Conservation (phyloP, 2,888 invertebrate genomes). For the Cephus pulcher region DNA sequence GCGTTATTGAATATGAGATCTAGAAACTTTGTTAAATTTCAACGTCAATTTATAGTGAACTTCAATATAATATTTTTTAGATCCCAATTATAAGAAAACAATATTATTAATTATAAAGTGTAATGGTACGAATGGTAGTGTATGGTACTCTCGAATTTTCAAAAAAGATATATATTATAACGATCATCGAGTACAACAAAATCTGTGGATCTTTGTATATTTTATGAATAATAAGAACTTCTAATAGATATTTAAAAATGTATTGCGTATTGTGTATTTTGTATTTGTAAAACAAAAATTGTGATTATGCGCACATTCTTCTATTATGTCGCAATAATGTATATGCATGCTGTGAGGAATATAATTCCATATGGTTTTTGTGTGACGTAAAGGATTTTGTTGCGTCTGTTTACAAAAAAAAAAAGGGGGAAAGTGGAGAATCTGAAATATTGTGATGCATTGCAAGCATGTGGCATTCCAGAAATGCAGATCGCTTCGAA, state of each 20-base stretch:
- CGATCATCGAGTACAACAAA: not conserved
- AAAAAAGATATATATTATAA: not conserved
- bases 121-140: not conserved
- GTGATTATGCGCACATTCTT: not conserved
- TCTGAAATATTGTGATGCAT: constrained; percentile 1
- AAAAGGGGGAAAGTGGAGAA: not conserved
- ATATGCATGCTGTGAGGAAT: not conserved
- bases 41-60: not conserved
- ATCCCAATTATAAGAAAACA: not conserved
- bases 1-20: not conserved
- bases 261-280: not conserved
- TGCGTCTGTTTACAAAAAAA: not conserved
- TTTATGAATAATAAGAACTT: not conserved
- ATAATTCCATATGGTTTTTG: not conserved
- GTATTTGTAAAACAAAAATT: not conserved
- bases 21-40: not conserved
- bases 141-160: not conserved
- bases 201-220: not conserved
- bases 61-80: not conserved
- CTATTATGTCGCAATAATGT: not conserved
- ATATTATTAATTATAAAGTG: not conserved
- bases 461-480: not conserved
- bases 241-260: not conserved
- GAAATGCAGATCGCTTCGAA: not conserved
- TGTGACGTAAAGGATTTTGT: not conserved